Conservation (phyloP, 2,888 invertebrate species). For the Lamproptera curius region DNA sequence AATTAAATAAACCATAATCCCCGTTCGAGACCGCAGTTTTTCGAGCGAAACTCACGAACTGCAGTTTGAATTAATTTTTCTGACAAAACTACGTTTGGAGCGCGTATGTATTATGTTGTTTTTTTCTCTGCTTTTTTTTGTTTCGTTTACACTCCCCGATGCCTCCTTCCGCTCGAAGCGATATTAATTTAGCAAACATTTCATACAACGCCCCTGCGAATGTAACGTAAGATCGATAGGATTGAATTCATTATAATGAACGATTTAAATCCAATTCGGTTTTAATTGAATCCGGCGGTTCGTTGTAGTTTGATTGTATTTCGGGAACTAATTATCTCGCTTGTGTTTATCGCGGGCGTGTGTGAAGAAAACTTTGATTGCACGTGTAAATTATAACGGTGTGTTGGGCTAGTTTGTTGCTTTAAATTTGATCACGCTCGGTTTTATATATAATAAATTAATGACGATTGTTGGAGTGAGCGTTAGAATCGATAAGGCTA, state of each 20-base stretch:
- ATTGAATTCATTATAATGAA: not conserved
- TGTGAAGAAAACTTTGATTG: not conserved
- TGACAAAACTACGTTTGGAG: slow-evolving; percentile 13
- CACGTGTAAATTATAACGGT: no score
- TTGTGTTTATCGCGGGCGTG: not conserved
- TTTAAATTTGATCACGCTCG: no score
- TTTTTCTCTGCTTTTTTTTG: no score
- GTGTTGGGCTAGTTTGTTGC: no score
- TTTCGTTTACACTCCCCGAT: not conserved
- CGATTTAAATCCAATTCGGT: not conserved
- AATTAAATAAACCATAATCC: slow-evolving; percentile 19
- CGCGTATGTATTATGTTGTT: slow-evolving; percentile 5
- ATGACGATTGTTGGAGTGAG: no score
- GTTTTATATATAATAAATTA: no score
- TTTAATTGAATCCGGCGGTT: not conserved
- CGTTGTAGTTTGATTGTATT: not conserved
- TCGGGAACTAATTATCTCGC: not conserved
- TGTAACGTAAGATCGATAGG: not conserved
- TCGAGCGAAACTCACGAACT: slow-evolving; percentile 17
- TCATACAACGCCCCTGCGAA: no score
- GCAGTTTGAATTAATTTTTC: slow-evolving; percentile 19
- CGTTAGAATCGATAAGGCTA: no score
- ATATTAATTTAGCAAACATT: not conserved
- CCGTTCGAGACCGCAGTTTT: slow-evolving; percentile 14
- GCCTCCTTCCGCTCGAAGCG: not conserved